Evolutionary conservation across 2,888 invertebrate genomes (phyloP).

Genomic region (Nomada lathburiana): DNA sequence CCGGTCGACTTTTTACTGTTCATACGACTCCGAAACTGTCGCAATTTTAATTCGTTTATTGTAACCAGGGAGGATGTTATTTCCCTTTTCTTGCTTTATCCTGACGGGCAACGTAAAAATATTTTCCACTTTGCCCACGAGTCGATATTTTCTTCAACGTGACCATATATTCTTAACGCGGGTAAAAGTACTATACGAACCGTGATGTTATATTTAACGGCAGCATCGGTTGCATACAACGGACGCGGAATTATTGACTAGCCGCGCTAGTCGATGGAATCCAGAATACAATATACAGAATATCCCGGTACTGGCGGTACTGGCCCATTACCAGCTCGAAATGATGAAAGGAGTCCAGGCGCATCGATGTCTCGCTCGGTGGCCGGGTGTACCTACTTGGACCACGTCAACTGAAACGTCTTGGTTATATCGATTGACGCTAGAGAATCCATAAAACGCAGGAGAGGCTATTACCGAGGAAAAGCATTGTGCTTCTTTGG

Average conservation of each 20-base stretch:
- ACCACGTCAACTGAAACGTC: conserved; percentile 54
- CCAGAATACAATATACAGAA: conserved; percentile 31
- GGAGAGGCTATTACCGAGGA: conserved; percentile 45
- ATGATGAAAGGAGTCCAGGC: conserved; percentile 59
- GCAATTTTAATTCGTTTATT: conserved; percentile 6
- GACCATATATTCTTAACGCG: background rate
- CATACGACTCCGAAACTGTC: background rate
- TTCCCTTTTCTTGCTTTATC: background rate
- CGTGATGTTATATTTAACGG: conserved; percentile 5
- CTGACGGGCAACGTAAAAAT: background rate
- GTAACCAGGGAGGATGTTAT: background rate
- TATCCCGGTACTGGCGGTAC: conserved; percentile 50
- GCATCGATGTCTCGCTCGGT: conserved; percentile 39
- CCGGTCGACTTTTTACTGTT: conserved; percentile 6
- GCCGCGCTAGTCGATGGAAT: conserved; percentile 26
- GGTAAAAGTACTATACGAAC: background rate
- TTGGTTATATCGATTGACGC: conserved; percentile 56
- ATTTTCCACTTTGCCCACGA: background rate
- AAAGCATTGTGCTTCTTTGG: conserved; percentile 42
- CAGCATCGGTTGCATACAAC: conserved; percentile 11
- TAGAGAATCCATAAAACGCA: conserved; percentile 62
- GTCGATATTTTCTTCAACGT: background rate
- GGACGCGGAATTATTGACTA: conserved; percentile 50
- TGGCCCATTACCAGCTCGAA: conserved; percentile 63
- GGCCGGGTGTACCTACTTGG: conserved; percentile 24